Base-by-base conservation (phyloP, 2,888 invertebrate species). In the Allacma fusca region DNA sequence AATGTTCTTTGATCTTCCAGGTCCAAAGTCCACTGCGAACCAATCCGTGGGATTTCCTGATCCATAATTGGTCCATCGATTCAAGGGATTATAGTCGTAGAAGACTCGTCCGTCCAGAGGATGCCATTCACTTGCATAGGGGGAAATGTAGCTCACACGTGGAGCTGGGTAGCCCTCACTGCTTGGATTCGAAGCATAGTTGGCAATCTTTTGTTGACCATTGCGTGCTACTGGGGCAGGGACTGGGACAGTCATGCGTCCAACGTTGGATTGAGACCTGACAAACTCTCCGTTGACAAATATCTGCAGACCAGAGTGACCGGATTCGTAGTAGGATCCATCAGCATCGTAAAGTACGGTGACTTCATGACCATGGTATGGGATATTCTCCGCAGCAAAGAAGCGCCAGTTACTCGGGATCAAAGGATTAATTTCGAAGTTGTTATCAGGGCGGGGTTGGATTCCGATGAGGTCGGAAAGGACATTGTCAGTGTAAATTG, bases 401-500 rank as follows among this genome's bases (percentile, higher is more conserved):
- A 70, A 76, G 19, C 44, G 19, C 76, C 76, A 76, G 21, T 70
- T 71, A 26, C 64, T 76, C 1, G 76, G 76, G n/a, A 76, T 44
- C 2, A 76, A 12, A 16, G 76, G 76, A 24, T 24, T 16, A 21
- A 76, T 71, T 19, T 40, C 23, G 44, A 76, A 65, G 0, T 59
- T 44, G 28, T 76, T 44, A 28, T 65, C 71, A 2, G 62, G 21
- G 19, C 70, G 76, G 64, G 76, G 76, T 1, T 34, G 19, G n/a
- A 76, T 80, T 21, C 83, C 83, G 23, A 83, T 43, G 12, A 83
- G 75, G 43, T 82, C 83, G 0, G 79, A 72, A 16, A 83, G 79
- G 0, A 83, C 81, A 59, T 83, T 83, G 68, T 83, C 82, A 0
- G 67, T 77, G 75, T 82, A 83, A 0, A 81, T 82, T 0, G 83